Evolutionary conservation across 1,140 invertebrate species (phyloP), one percentile per base, ranked within the genome.

Genomic region (Yoshiicerus persimilis): DNA sequence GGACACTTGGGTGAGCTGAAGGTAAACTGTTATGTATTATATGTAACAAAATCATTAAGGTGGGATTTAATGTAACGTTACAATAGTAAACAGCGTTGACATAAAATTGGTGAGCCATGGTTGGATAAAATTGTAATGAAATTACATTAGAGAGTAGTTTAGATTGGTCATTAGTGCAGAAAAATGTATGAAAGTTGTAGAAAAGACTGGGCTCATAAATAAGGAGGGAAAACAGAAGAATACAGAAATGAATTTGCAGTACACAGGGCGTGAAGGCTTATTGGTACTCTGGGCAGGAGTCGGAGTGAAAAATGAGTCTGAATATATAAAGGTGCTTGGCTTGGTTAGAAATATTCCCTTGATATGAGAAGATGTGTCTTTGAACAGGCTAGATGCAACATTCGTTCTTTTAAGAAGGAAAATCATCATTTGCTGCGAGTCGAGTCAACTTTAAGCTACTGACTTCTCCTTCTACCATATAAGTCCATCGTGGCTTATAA

Each of bases 301-400:
- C 56, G 30, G 47, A 80, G 34, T 84, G 87, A 87, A 87, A 84
- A 87, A 84, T 87, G 86, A 87, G 86, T 41, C 47, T 38, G 75
- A 87, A 87, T 87, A 87, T 83, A 84, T 39, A 41, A 84, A 87
- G 86, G 86, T 75, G 84, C 13, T n/a, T 56, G 27, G 64, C 23
- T 70, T 56, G 34, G 75, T 34, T 80, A 36, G 30, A 80, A 80
- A 80, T 80, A 87, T 87, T 77, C 86, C 36, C 34, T 83, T 77
- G 86, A 87, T 83, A 32, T 70, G 66, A 77, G 38, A 77, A 47
- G 32, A 62, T 87, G 86, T 77, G 80, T 83, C 41, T 84, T 62
- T 87, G 41, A 87, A 16, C 20, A 32, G 75, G 34, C 36, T 80
- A 34, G 75, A 80, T 30, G 25, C 25, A 36, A 9, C 75, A 80